Conservation (phyloP, 2,888 invertebrate species). For the Drosophila birchii region DNA sequence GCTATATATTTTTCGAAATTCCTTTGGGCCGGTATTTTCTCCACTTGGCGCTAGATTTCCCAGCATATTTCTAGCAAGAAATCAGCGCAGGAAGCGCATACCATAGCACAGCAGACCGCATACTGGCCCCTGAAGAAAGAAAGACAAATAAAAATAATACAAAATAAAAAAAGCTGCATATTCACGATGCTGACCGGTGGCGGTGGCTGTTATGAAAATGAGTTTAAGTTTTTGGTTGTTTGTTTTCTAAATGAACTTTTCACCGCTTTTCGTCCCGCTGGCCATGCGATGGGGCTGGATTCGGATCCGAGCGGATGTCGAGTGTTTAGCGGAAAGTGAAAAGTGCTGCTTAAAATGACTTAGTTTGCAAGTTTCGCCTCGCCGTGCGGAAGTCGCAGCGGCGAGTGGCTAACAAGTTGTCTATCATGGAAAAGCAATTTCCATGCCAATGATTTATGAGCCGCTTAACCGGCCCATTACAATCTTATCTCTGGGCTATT, state of each 20-base stretch:
- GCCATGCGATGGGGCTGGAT: conserved; percentile 23
- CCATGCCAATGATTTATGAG: conserved; percentile 81
- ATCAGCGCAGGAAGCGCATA: conserved; percentile 74
- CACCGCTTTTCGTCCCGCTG: conserved; percentile 37
- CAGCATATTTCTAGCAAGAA: conserved; percentile 63
- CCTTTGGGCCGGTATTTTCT: conserved; percentile 37
- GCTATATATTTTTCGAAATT: conserved; percentile 29
- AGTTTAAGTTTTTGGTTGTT: conserved; percentile 76
- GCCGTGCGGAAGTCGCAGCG: conserved; percentile 70
- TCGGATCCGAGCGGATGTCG: conserved; percentile 65
- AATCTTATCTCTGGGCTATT: conserved; percentile 76
- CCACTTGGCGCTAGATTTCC: conserved; percentile 44
- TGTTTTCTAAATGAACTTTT: conserved; percentile 77
- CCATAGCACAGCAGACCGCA: conserved; percentile 41
- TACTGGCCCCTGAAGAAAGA: conserved; percentile 15
- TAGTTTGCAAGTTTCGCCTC: conserved; percentile 78
- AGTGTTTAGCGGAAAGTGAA: conserved; percentile 81
- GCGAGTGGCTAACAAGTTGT: conserved; percentile 71
- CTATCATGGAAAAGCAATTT: conserved; percentile 81
- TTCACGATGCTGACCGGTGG: conserved; percentile 64
- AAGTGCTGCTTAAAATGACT: conserved; percentile 81
- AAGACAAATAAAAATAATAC: conserved; percentile 25
- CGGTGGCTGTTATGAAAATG: conserved; percentile 69
- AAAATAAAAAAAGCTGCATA: conserved; percentile 65
- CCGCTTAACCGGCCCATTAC: conserved; percentile 80